Base-by-base conservation (phyloP, 2,888 invertebrate genomes). In the Malachius bipustulatus region DNA sequence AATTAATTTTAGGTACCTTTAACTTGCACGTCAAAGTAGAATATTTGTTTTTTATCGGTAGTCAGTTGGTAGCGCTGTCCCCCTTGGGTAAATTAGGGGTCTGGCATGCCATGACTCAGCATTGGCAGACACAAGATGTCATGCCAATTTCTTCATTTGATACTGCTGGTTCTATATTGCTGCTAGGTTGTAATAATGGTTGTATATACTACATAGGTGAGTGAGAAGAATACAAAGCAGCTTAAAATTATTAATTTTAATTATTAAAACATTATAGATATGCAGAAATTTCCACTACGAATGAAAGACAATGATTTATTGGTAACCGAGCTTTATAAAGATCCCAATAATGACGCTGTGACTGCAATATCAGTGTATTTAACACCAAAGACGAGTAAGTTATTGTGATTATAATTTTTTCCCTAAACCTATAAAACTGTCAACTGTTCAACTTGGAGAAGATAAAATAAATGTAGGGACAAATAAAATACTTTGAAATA, bases 251-350 rank as follows among this genome's bases (percentile, higher is more conserved):
- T 19, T 46, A 6, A 19, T 19, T 6, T 19, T 19, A 19, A 19
- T n/a, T n/a, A n/a, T n/a, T n/a, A n/a, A n/a, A n/a, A n/a, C n/a
- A 19, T 19, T 19, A 8, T 65, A 87, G 96, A 97, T 63, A 98
- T 98, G 97, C 96, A 97, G 63, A 98, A 98, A 63, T 97, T 98
- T 63, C 96, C 96, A 1, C 63, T 97, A 4, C 73, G 97, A 29
- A 97, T 98, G 96, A 98, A 97, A 62, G 97, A 98, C 61, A 97
- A 97, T 59, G 98, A 98, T 67, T 67, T 98, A 6, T 67, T 98
- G 14, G 94, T 98, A 8, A 97, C 97, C 2, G 94, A 97, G 62
- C 66, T 97, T 15, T 97, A 96, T 59, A 77, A 80, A 55, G 97
- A 98, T 64, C 91, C 93, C 2, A 82, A 85, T 44, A 82, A 82